These are phyloP conservation scores for Scomberomorus guttatus DNA, from an alignment of 2,797 vertebrate genomes.

Conservation along the genomic window DNA sequence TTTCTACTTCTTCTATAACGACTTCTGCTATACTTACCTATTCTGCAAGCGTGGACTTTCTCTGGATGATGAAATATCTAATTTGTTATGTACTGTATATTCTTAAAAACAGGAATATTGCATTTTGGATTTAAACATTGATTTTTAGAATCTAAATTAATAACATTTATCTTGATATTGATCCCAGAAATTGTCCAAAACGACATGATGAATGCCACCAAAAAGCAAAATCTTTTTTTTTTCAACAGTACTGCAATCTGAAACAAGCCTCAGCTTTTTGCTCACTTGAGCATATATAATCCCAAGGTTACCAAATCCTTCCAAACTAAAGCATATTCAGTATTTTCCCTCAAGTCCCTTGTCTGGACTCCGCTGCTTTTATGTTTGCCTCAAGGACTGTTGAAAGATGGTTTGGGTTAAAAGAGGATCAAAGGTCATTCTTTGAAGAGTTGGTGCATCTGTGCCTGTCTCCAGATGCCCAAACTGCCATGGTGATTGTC, in stretches of 20 bases:
- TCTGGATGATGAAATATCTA: not conserved
- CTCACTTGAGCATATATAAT: conserved; percentile 14
- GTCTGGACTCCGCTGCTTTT: conserved; percentile 29
- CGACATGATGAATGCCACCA: not conserved
- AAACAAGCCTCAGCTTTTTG: conserved; percentile 18
- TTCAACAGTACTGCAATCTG: not conserved
- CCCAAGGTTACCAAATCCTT: conserved; percentile 24
- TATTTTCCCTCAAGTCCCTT: conserved; percentile 10
- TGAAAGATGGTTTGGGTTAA: conserved; percentile 42
- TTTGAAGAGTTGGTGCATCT: conserved; percentile 51
- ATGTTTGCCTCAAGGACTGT: conserved; percentile 40
- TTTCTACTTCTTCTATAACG: conserved; percentile 1
- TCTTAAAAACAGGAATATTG: not conserved
- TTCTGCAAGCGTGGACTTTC: not conserved
- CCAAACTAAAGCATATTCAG: conserved; percentile 4
- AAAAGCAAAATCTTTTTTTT: not conserved
- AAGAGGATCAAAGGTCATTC: conserved; percentile 42
- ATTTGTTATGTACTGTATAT: not conserved
- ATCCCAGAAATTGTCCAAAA: not conserved
- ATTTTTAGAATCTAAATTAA: not conserved
- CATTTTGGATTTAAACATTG: not conserved
- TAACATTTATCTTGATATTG: too few relatives aligned
- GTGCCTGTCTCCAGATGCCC: conserved; percentile 13
- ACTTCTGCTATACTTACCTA: not conserved
- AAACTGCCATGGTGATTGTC: conserved; percentile 21